Percentiles rank a stretch among this genome's conserved stretches.
Conservation (phyloP, 1,140 invertebrate species). For the Chlorops oryzae region DNA sequence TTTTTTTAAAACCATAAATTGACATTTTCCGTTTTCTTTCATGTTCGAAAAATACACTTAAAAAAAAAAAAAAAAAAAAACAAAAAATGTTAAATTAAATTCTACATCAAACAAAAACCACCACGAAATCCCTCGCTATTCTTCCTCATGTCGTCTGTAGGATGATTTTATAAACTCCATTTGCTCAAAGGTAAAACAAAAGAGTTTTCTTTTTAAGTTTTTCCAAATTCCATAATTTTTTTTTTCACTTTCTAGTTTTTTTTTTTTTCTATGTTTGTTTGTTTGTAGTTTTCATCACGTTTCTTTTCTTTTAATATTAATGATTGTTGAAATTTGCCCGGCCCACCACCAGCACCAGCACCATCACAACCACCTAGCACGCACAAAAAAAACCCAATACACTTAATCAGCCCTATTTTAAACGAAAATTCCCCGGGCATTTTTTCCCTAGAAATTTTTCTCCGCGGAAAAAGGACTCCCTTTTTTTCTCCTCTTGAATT, state of each 20-base stretch:
- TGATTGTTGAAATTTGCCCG: too few relatives aligned
- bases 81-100: constrained; percentile 8
- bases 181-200: constrained; percentile 60
- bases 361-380: too few relatives aligned
- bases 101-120: constrained; percentile 14
- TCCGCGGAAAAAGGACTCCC: too few relatives aligned
- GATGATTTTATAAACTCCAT: constrained; percentile 66
- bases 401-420: too few relatives aligned
- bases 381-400: too few relatives aligned
- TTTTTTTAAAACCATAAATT: too few relatives aligned
- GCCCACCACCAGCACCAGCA: too few relatives aligned
- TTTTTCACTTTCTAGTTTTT: not conserved
- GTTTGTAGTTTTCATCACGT: not conserved
- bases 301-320: too few relatives aligned
- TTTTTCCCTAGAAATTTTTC: too few relatives aligned
- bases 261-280: not conserved
- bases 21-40: constrained; percentile 43
- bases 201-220: constrained; percentile 4
- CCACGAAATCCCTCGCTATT: constrained; percentile 21
- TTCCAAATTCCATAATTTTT: not conserved
- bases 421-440: too few relatives aligned
- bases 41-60: constrained; percentile 24
- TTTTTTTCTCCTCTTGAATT: too few relatives aligned
- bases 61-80: constrained; percentile 14
- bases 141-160: too few relatives aligned